phyloP scores from a whole-genome alignment of 2,797 vertebrate genomes.

The Adelosebastes latens region DNA sequence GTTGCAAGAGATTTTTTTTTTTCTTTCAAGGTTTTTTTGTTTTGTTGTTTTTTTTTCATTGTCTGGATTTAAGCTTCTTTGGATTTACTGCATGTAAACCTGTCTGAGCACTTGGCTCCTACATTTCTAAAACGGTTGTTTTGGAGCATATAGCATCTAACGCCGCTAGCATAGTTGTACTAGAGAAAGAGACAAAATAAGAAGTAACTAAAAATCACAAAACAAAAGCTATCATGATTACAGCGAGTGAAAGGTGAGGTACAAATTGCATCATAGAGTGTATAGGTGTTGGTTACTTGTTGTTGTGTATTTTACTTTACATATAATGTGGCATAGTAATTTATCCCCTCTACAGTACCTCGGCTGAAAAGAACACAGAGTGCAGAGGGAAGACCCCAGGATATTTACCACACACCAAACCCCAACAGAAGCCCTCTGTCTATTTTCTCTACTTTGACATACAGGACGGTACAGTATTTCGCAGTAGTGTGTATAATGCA shows the following conservation, averaged over 20 bases:
- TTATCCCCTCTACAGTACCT: not conserved
- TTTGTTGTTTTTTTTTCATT: not conserved
- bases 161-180: not conserved
- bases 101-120: not conserved
- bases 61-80: not conserved
- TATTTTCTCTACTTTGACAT: conserved; percentile 7
- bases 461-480: conserved; percentile 44
- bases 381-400: not conserved
- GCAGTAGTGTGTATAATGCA: conserved; percentile 49
- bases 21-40: not conserved
- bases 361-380: not conserved
- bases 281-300: not conserved
- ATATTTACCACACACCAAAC: not conserved
- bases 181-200: not conserved
- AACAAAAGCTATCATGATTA: not conserved
- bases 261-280: not conserved
- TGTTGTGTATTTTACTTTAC: not conserved
- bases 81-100: not conserved
- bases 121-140: not conserved
- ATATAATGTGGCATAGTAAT: no score
- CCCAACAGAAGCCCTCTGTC: not conserved
- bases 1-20: not conserved
- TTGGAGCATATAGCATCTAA: not conserved
- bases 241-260: not conserved
- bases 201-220: not conserved